Conservation (phyloP, 2,113 vertebrate genomes). For the Passer montanus region DNA sequence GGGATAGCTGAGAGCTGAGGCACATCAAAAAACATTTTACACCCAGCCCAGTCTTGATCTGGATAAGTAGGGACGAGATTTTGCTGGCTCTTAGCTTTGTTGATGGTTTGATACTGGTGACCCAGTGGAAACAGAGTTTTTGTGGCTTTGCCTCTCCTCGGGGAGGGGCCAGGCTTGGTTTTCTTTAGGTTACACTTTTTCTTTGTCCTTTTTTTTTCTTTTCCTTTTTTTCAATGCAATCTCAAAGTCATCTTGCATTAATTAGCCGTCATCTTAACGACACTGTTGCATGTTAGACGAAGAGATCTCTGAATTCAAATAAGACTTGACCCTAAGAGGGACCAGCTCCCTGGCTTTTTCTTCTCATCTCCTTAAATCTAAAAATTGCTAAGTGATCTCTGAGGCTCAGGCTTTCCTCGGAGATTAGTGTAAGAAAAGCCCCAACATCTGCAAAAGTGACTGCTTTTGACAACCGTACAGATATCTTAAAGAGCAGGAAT, state of each 20-base stretch:
- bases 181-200: constrained; percentile 13
- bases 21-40: background rate
- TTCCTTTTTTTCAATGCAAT: constrained; percentile 23
- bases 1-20: background rate
- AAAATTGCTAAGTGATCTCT: constrained; percentile 80
- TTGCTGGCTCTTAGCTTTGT: background rate
- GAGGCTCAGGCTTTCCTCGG: constrained; percentile 76
- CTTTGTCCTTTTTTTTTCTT: background rate
- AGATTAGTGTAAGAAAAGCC: constrained; percentile 80
- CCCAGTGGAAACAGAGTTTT: background rate
- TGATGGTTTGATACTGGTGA: background rate
- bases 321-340: constrained; percentile 73
- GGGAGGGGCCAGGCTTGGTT: background rate
- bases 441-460: constrained; percentile 79
- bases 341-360: constrained; percentile 72
- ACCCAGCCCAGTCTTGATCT: background rate
- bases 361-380: constrained; percentile 79
- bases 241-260: constrained; percentile 72
- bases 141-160: background rate
- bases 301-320: constrained; percentile 74
- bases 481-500: constrained; percentile 79
- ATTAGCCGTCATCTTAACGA: constrained; percentile 68
- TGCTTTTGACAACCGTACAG: constrained; percentile 78
- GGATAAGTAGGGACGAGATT: background rate
- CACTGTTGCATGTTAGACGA: constrained; percentile 66